These are phyloP conservation scores for Dendrocincla tyrannina DNA, from an alignment of 2,797 vertebrate species.

Conservation along the genomic window DNA sequence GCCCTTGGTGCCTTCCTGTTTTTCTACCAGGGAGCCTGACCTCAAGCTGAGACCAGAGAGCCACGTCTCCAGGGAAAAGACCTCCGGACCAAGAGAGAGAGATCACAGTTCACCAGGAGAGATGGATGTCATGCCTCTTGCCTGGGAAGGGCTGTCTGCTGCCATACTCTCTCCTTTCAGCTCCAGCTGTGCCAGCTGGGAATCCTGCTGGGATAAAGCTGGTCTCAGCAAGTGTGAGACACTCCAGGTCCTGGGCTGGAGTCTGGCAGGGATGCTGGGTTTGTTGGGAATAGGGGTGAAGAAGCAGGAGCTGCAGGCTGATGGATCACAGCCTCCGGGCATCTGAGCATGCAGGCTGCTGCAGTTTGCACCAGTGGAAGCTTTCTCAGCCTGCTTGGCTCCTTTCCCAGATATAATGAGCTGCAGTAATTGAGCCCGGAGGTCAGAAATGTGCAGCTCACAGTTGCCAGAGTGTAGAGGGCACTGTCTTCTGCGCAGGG, in stretches of 20 bases:
- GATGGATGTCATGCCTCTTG: fast-evolving
- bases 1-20: background rate
- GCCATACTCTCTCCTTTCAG: background rate
- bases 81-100: background rate
- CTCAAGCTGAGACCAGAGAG: background rate
- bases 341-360: background rate
- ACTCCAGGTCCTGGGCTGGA: background rate
- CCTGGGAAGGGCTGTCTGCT: background rate
- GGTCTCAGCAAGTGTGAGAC: background rate
- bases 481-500: background rate
- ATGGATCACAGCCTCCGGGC: slow-evolving; percentile 25
- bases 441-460: slow-evolving; percentile 46
- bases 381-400: slow-evolving; percentile 63
- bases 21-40: background rate
- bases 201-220: background rate
- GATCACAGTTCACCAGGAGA: background rate
- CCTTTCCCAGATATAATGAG: slow-evolving; percentile 65
- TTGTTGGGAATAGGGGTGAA: background rate
- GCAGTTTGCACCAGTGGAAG: slow-evolving; percentile 53
- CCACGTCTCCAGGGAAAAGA: background rate
- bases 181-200: background rate
- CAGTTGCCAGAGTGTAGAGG: slow-evolving; percentile 31
- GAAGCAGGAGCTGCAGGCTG: slow-evolving; percentile 25
- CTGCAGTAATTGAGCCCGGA: slow-evolving; percentile 64
- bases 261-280: background rate